phyloP scores from a whole-genome alignment of 2,113 vertebrate species.

The Boulengeromyrus knoepffleri region DNA sequence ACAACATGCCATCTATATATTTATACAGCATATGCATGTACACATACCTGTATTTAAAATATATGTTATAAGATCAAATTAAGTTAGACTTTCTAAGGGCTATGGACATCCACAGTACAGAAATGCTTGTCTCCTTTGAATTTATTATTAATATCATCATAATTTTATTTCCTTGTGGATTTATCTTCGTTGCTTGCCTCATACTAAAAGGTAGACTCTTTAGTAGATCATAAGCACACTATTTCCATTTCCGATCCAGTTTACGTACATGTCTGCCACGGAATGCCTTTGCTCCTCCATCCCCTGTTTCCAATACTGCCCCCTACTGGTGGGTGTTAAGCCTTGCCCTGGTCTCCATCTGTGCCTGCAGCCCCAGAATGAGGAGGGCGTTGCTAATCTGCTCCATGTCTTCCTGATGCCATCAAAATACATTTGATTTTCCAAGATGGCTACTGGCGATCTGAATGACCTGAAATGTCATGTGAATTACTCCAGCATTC shows the following conservation, averaged over 20 bases:
- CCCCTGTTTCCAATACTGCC: constrained; percentile 1
- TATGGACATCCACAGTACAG: constrained; percentile 64
- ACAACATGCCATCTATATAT: constrained; percentile 73
- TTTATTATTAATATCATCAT: constrained; percentile 19
- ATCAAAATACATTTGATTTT: constrained; percentile 8
- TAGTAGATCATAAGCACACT: constrained; percentile 38
- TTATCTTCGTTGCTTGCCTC: constrained; percentile 30
- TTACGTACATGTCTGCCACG: neutral
- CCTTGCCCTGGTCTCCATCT: neutral
- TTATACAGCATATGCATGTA: constrained; percentile 63
- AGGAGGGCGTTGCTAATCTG: neutral
- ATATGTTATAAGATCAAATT: constrained; percentile 63
- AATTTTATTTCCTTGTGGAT: neutral
- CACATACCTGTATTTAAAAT: constrained; percentile 68
- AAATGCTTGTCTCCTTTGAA: constrained; percentile 47
- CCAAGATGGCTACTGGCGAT: neutral
- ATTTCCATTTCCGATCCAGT: constrained; percentile 17
- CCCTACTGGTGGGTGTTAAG: neutral
- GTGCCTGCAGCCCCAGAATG: neutral
- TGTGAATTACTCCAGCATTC: neutral
- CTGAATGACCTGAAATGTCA: neutral
- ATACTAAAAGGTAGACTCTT: constrained; percentile 42
- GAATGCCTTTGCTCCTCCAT: neutral
- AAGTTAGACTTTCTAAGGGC: constrained; percentile 60
- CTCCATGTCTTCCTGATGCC: neutral